Evolutionary conservation across 2,888 invertebrate species (phyloP), one percentile per base, ranked within the genome.

Genomic region (Orgyia antiqua): DNA sequence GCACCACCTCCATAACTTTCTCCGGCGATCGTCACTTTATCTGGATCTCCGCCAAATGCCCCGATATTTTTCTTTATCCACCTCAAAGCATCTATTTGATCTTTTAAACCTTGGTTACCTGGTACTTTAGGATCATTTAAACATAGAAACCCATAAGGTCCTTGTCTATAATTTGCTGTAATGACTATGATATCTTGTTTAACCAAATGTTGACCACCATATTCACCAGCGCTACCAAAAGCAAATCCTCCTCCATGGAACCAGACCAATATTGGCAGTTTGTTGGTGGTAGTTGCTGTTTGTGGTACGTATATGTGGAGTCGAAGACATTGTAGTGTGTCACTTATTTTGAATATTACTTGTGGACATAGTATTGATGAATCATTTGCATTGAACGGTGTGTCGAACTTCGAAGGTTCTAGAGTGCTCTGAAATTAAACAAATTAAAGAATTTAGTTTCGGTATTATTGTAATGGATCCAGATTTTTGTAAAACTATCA

Each of bases 91-190:
- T 51, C 28, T 0, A 63, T 42, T 38, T 78, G 78, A 36, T 80
- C 80, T 37, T 76, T 78, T 18, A 79, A 33, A 0, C 78, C 78
- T 20, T 74, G 71, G 13, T 68, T 68, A 0, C 65, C 65, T 3
- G 74, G 63, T 5, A 69, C 56, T 8, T 48, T 36, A 2, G 68
- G 54, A 2, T 61, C 63, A 12, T 70, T 54, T 1, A 75, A 45
- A 28, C 80, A 80, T 33, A 79, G 55, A 42, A 79, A 79, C 0
- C 79, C 79, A 12, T 77, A 79, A 1, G 74, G 65, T 0, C 79
- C 79, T 3, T 65, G 40, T 33, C 79, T 64, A 27, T 77, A 78
- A 30, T 79, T 79, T 0, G 35, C 57, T 13, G 62, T 56, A 4
- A 68, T 35, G 0, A 78, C 53, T 6, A 78, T 50, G 2, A 78